Conservation (phyloP, 2,888 invertebrate species). For the Leptarthrus brevirostris region DNA sequence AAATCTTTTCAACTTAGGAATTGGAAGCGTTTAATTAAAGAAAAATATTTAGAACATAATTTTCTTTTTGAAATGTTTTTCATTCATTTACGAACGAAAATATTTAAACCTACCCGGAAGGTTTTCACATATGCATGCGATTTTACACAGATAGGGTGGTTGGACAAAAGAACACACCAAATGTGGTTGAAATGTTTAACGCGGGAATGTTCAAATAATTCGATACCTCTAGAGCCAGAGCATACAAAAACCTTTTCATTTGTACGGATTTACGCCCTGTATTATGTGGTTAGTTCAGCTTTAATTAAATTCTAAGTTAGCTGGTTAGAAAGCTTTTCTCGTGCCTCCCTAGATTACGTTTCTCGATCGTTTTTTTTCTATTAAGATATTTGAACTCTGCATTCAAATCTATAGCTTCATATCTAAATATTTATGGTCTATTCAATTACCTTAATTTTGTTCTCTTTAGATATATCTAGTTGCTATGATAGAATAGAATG, state of each 20-base stretch:
- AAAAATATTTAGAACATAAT: slow-evolving; percentile 45
- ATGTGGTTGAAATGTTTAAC: slow-evolving; percentile 9
- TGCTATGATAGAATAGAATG: too few relatives aligned
- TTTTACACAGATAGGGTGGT: too few relatives aligned
- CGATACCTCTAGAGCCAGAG: slow-evolving; percentile 14
- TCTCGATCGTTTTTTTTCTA: too few relatives aligned
- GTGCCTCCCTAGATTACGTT: too few relatives aligned
- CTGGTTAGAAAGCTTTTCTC: background rate
- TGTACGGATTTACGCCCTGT: slow-evolving; percentile 11
- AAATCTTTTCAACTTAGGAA: background rate
- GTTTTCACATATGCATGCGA: background rate
- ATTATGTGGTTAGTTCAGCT: slow-evolving; percentile 15
- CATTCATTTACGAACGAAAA: slow-evolving; percentile 29
- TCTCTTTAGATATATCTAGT: too few relatives aligned
- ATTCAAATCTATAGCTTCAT: too few relatives aligned
- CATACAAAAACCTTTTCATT: slow-evolving; percentile 16
- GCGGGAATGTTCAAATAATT: slow-evolving; percentile 42
- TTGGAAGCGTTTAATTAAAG: slow-evolving; percentile 31
- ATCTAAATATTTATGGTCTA: too few relatives aligned
- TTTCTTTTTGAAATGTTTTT: slow-evolving; percentile 43
- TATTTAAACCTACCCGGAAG: slow-evolving; percentile 12
- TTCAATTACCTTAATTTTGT: too few relatives aligned
- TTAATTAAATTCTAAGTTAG: slow-evolving; percentile 51
- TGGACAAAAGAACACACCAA: background rate
- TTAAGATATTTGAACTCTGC: too few relatives aligned